phyloP scores from a whole-genome alignment of 2,113 vertebrate genomes.

The Hypanus sabinus region DNA sequence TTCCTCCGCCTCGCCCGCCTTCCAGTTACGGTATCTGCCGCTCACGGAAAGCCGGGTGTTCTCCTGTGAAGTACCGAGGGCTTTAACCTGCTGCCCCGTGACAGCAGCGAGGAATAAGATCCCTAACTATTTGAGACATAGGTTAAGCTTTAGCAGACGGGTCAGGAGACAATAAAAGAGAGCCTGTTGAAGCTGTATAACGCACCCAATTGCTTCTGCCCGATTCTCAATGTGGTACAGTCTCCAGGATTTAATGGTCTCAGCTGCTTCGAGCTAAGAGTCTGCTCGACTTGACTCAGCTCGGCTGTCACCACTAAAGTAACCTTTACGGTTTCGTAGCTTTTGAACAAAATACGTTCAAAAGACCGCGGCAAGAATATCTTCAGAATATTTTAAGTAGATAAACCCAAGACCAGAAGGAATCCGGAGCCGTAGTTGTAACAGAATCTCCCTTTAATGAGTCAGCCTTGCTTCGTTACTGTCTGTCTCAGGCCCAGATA shows the following conservation, averaged over 20 bases:
- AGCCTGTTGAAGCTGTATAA: background rate
- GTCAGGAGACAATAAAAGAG: background rate
- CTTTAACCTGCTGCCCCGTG: background rate
- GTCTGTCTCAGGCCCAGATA: background rate
- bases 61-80: background rate
- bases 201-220: background rate
- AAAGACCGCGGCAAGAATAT: background rate
- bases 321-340: background rate
- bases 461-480: background rate
- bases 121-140: background rate
- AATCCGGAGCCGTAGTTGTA: background rate
- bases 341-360: background rate
- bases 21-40: background rate
- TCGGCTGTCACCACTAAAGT: background rate
- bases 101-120: background rate
- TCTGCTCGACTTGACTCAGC: background rate
- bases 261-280: background rate
- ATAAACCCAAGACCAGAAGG: background rate
- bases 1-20: background rate
- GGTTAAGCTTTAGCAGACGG: background rate
- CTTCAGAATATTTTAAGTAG: background rate
- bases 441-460: background rate
- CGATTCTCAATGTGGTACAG: background rate
- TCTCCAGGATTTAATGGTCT: background rate
- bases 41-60: background rate